Evolutionary conservation across 1,140 invertebrate species (phyloP), one percentile per base, ranked within the genome.

Genomic region (Drosophila busckii): DNA sequence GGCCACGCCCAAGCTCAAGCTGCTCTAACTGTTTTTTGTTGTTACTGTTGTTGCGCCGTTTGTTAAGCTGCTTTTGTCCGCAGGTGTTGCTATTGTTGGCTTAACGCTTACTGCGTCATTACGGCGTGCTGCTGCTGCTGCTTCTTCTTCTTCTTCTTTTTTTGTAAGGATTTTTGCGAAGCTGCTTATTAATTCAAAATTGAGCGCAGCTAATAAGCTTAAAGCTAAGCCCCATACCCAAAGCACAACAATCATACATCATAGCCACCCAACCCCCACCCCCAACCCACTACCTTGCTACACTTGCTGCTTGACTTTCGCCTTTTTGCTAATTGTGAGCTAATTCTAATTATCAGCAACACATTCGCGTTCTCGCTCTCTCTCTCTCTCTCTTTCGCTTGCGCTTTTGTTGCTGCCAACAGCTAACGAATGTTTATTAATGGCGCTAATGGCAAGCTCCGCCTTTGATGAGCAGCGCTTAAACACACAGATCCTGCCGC

Each of bases 401-500:
- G 50, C n/a, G n/a, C n/a, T n/a, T n/a, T n/a, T n/a, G 20, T 31
- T 44, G 22, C 31, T 44, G 32, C 23, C 46, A 29, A 19, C 26
- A 31, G 58, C 73, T 80, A 80, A 80, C 75, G 75, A 80, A 69
- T 80, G 64, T 80, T 80, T 80, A 80, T 80, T 80, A 80, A 80
- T 82, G 64, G 53, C 61, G 75, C 75, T 82, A 69, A 75, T 75
- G 68, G 63, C 68, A 52, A 68, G 59, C 53, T 29, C 53, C 48
- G 70, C 54, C 70, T 75, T 75, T 75, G 70, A 75, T 75, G 70
- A 75, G 59, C 70, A 32, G 45, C 73, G 65, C 63, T 73, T 73
- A 67, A 67, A 63, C 56, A 68, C 62, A 73, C 69, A 67, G 55
- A 68, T 52, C 46, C 61, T 17, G n/a, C 34, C 15, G 0, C n/a